These are phyloP conservation scores for Hydriomena furcata DNA, from an alignment of 2,888 invertebrate genomes.

Conservation along the genomic window DNA sequence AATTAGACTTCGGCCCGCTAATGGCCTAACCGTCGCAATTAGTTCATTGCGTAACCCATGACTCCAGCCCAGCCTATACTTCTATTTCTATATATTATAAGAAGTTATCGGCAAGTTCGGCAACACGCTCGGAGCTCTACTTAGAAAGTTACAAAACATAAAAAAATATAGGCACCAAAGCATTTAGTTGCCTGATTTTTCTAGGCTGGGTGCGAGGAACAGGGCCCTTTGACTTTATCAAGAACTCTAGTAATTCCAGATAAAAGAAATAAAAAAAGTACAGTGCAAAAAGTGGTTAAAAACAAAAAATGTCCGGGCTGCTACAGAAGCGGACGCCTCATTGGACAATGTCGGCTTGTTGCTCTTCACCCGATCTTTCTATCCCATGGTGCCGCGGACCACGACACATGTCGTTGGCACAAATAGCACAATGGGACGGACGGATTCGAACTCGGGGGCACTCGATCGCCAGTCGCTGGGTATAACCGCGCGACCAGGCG, in stretches of 20 bases:
- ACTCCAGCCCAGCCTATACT: slow-evolving; percentile 24
- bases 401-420: slow-evolving; percentile 50
- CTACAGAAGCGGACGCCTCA: slow-evolving; percentile 75
- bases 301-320: slow-evolving; percentile 63
- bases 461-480: background rate
- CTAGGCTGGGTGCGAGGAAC: too few relatives aligned
- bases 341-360: slow-evolving; percentile 75
- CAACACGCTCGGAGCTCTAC: too few relatives aligned
- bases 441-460: slow-evolving; percentile 42
- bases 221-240: too few relatives aligned
- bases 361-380: slow-evolving; percentile 73
- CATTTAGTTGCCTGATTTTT: too few relatives aligned
- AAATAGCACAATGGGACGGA: slow-evolving; percentile 54
- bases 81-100: too few relatives aligned
- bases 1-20: slow-evolving; percentile 37
- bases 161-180: too few relatives aligned
- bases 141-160: too few relatives aligned
- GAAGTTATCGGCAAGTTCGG: too few relatives aligned
- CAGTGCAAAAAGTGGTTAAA: slow-evolving; percentile 4
- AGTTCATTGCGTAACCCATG: slow-evolving; percentile 32
- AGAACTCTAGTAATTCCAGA: too few relatives aligned
- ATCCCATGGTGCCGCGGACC: slow-evolving; percentile 61
- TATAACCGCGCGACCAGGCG: slow-evolving; percentile 35
- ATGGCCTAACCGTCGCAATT: slow-evolving; percentile 36
- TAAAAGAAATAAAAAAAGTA: slow-evolving; percentile 14